phyloP scores from a whole-genome alignment of 1,140 invertebrate species.

The Eueides isabella region DNA sequence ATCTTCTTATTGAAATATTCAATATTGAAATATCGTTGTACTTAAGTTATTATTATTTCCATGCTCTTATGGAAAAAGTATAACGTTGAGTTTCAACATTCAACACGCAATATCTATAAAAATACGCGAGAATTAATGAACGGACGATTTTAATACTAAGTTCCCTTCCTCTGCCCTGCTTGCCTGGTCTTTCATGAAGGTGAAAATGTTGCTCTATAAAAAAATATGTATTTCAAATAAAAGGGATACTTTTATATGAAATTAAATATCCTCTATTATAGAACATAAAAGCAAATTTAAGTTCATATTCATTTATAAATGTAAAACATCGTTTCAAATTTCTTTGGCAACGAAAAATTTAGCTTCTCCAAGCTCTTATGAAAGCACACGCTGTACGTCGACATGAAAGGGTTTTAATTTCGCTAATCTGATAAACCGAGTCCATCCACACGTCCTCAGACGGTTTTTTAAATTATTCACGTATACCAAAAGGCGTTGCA shows the following conservation, averaged over 20 bases:
- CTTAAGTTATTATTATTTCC: no score
- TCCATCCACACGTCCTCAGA: conserved; percentile 21
- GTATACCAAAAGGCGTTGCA: conserved; percentile 12
- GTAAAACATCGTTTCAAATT: background rate
- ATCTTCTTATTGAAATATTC: background rate
- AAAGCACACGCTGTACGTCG: conserved; percentile 29
- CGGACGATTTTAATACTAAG: no score
- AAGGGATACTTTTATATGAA: background rate
- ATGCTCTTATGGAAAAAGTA: no score
- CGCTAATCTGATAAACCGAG: conserved; percentile 36
- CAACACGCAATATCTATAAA: no score
- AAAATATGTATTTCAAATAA: no score
- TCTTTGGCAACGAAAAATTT: conserved; percentile 22
- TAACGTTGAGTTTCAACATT: no score
- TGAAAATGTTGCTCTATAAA: no score
- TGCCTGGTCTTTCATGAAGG: no score
- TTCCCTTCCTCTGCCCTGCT: no score
- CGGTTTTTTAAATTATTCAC: conserved; percentile 22
- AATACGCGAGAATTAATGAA: no score
- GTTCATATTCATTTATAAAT: background rate
- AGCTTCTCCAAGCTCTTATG: conserved; percentile 22
- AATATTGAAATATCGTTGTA: no score
- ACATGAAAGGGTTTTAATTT: conserved; percentile 39
- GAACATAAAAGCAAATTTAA: background rate
- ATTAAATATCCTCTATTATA: background rate